Evolutionary conservation across 1,140 invertebrate species (phyloP), one percentile per base, ranked within the genome.

Genomic region (Gryon sp.): DNA sequence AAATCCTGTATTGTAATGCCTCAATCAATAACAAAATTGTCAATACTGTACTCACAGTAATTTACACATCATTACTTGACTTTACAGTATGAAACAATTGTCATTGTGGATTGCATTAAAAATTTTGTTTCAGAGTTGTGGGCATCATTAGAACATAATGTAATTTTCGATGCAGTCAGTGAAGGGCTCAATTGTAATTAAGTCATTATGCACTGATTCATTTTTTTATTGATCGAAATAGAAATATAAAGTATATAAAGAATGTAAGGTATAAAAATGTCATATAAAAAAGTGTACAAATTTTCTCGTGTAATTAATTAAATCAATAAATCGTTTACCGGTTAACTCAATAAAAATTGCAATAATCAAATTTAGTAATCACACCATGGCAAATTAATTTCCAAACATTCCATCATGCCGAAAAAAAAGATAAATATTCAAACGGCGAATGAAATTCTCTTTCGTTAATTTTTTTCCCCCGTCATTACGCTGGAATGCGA

Each of bases 11-110:
- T 43, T 43, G 55, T 32, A 59, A 55, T 60, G 53, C 70, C 19
- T 60, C 45, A 53, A 66, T 74, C 70, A 65, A 66, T 66, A 74
- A 40, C 50, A 46, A 74, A 74, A 48, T 48, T 36, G 60, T 52
- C 70, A 74, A 48, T 50, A 36, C 30, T 5, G 30, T 41, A 30
- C 32, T 41, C 19, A 15, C 9, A 26, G 52, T 74, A 52, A 60
- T 65, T 65, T 73, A 73, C 52, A 69, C 34, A 57, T 34, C 18
- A 59, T 50, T 65, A 65, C 45, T 16, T 28, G 53, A 65, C 60
- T 57, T 70, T 53, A 38, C 38, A 53, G 26, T 59, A 36, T 38
- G 55, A 53, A 60, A 53, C 46, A 69, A 59, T 69, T 43, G 53
- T 59, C 43, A 41, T 43, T 59, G 41, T 34, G 43, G 59, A 24